Base-by-base conservation (phyloP, 2,113 vertebrate genomes). In the Pimephales promelas region DNA sequence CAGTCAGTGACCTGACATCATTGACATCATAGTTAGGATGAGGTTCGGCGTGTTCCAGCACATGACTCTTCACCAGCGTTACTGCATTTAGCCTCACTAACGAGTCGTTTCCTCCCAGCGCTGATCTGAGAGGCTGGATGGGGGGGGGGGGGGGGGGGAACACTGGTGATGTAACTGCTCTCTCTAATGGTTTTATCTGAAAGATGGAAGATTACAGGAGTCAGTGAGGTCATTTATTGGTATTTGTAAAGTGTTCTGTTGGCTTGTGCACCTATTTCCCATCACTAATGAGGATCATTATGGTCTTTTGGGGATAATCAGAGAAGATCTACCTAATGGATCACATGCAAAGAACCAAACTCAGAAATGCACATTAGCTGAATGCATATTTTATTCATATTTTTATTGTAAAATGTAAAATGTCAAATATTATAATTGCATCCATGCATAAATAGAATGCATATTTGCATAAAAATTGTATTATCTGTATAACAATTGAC, bases 1-100 rank as follows among this genome's bases (percentile, higher is more conserved):
- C 16, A 14, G 0, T 22, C 74, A 4, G 72, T 31, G 24, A 31
- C 54, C 24, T 75, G 47, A 75, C 45, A 24, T 40, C 36, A 68
- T 45, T 72, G n/a, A n/a, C n/a, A 28, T 28, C 28, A 13, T 31
- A 64, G n/a, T 14, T n/a, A 36, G 52, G 28, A 4, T 16, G 74
- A 59, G 26, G 74, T 77, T 83, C 56, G 40, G 74, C 20, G 34
- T 73, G 56, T 83, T 66, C 64, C 26, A 18, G 81, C 28, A 18
- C 31, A 10, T 62, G 79, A 86, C 43, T 28, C 84, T 16, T 24
- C 31, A 28, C 22, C n/a, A 40, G 52, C 26, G 36, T 73, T 59
- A 9, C 62, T 82, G 40, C 45, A 83, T 86, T 83, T 54, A 78
- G 84, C 31, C 45, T 31, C 40, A 61, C 59, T 83, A 78, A 79